Percentiles rank a stretch among this genome's conserved stretches.
phyloP scores from a whole-genome alignment of 2,888 invertebrate genomes.

The Cordilura impudica region DNA sequence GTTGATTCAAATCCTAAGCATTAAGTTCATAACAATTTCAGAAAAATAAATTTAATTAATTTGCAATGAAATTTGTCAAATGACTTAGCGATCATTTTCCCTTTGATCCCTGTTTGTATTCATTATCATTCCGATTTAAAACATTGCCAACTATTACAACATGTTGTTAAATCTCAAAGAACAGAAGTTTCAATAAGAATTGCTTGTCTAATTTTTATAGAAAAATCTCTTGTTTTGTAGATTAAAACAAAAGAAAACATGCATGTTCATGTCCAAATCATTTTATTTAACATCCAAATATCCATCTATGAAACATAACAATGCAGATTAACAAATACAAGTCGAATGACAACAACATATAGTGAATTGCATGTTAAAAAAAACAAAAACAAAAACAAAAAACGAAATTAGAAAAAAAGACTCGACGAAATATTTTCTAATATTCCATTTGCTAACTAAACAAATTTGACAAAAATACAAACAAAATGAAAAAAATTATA shows the following conservation, averaged over 20 bases:
- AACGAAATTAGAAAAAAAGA: no score
- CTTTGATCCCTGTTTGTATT: no score
- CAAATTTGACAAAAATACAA: background rate
- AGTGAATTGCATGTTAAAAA: background rate
- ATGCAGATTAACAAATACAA: conserved; percentile 14
- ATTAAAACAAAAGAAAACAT: conserved; percentile 43
- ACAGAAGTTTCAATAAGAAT: background rate
- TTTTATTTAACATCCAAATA: conserved; percentile 28
- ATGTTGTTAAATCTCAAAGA: background rate
- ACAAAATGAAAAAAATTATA: background rate
- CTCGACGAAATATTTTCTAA: background rate
- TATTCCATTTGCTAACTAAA: background rate
- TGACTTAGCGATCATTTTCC: no score
- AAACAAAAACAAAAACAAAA: background rate
- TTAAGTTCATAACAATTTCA: no score
- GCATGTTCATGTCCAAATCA: conserved; percentile 45
- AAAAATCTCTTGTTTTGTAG: conserved; percentile 36
- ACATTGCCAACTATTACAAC: background rate
- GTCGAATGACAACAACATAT: background rate
- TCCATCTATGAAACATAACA: conserved; percentile 3
- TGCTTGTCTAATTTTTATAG: background rate
- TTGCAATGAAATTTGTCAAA: background rate
- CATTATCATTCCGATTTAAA: no score
- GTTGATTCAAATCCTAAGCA: no score
- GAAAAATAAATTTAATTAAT: no score